These are phyloP conservation scores for Seriola dumerili DNA, from an alignment of 2,113 vertebrate species.

Conservation along the genomic window DNA sequence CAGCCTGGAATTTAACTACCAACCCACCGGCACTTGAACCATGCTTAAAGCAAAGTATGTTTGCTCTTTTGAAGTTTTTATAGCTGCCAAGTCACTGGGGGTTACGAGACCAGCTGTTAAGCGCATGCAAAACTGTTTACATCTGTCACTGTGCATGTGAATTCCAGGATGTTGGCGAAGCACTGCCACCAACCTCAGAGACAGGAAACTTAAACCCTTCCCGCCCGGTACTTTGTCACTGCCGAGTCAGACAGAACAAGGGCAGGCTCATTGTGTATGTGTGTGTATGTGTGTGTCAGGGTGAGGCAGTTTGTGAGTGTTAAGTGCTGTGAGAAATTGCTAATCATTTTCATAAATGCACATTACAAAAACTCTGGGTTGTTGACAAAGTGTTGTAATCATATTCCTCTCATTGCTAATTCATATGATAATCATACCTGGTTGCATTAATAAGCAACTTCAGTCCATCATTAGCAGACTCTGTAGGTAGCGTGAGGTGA, in stretches of 20 bases:
- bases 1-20: slow-evolving; percentile 66
- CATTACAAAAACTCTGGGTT: slow-evolving; percentile 39
- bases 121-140: slow-evolving; percentile 70
- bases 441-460: slow-evolving; percentile 42
- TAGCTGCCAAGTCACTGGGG: slow-evolving; percentile 66
- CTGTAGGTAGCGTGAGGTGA: slow-evolving; percentile 27
- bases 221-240: slow-evolving; percentile 54
- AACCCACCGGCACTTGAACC: slow-evolving; percentile 44
- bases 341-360: slow-evolving; percentile 50
- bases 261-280: slow-evolving; percentile 6
- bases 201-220: slow-evolving; percentile 69
- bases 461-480: slow-evolving; percentile 45
- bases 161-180: slow-evolving; percentile 70
- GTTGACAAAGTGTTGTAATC: slow-evolving; percentile 49
- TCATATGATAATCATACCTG: slow-evolving; percentile 51
- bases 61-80: slow-evolving; percentile 73
- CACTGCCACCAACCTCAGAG: slow-evolving; percentile 59
- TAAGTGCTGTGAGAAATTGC: slow-evolving; percentile 26
- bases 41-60: slow-evolving; percentile 19
- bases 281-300: slow-evolving; percentile 21
- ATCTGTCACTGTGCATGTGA: slow-evolving; percentile 64
- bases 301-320: background rate
- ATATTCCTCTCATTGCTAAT: slow-evolving; percentile 19
- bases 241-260: slow-evolving; percentile 55
- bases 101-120: slow-evolving; percentile 71